phyloP scores from a whole-genome alignment of 2,113 vertebrate genomes.

The Gavia stellata region DNA sequence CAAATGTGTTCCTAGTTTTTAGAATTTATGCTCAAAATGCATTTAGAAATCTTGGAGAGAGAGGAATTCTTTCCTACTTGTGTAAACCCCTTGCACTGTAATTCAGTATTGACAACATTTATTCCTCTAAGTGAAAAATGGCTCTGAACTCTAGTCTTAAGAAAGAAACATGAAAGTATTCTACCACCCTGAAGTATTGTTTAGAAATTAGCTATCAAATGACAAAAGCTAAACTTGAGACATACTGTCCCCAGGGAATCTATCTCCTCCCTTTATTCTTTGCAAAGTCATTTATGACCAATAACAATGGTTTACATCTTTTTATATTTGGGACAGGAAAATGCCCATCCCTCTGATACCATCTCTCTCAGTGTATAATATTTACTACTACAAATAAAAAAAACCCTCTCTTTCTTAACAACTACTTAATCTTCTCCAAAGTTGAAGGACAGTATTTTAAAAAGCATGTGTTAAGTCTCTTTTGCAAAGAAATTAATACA shows the following conservation, averaged over 20 bases:
- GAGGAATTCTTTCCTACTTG: not conserved
- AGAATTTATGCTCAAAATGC: not conserved
- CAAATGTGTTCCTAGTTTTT: not conserved
- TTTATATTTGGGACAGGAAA: not conserved
- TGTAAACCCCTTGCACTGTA: not conserved
- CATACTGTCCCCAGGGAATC: not conserved
- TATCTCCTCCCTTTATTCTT: not conserved
- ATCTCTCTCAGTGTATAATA: not conserved
- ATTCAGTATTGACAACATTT: not conserved
- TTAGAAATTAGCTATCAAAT: slow-evolving; percentile 1
- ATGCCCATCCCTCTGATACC: not conserved
- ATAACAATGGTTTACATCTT: not conserved
- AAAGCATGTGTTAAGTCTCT: not conserved
- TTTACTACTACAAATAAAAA: not conserved
- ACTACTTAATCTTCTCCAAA: not conserved
- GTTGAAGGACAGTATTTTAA: not conserved
- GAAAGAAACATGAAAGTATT: not conserved
- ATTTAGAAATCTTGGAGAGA: not conserved
- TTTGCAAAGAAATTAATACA: not conserved
- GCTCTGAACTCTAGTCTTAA: not conserved
- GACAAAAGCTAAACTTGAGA: not conserved
- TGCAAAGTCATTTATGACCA: not conserved
- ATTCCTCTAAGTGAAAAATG: not conserved
- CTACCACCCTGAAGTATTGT: not conserved
- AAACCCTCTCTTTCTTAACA: not conserved